These are phyloP conservation scores for Macrophya alboannulata DNA, from an alignment of 2,888 invertebrate genomes.

Conservation along the genomic window DNA sequence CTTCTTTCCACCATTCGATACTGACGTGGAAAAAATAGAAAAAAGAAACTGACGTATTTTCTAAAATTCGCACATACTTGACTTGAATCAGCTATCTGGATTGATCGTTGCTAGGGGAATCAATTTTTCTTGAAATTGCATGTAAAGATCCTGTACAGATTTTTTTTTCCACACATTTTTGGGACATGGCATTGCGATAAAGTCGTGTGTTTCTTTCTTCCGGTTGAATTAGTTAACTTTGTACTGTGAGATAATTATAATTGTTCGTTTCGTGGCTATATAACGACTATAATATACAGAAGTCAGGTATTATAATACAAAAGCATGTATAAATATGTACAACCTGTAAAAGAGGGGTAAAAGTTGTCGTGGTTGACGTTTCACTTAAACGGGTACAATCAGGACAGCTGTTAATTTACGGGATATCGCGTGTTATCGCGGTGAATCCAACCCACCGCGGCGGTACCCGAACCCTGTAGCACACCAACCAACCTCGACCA, in stretches of 20 bases:
- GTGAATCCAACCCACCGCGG: slow-evolving; percentile 5
- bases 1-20: neutral
- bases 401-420: slow-evolving; percentile 38
- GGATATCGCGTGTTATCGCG: slow-evolving; percentile 37
- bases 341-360: neutral
- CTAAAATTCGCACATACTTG: neutral
- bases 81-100: neutral
- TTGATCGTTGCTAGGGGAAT: neutral
- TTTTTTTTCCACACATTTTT: neutral
- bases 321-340: neutral
- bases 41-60: too few species aligned
- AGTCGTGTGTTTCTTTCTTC: neutral
- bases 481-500: slow-evolving; percentile 6
- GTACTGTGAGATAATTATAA: slow-evolving; percentile 5
- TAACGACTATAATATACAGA: neutral
- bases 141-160: neutral
- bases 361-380: slow-evolving; percentile 39
- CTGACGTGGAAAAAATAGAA: neutral
- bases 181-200: neutral
- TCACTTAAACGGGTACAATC: slow-evolving; percentile 35
- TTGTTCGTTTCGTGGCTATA: neutral
- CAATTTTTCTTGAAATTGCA: neutral
- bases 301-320: neutral
- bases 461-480: neutral
- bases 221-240: neutral